phyloP scores from a whole-genome alignment of 2,888 invertebrate genomes.

The Tetrapedia diversipes region DNA sequence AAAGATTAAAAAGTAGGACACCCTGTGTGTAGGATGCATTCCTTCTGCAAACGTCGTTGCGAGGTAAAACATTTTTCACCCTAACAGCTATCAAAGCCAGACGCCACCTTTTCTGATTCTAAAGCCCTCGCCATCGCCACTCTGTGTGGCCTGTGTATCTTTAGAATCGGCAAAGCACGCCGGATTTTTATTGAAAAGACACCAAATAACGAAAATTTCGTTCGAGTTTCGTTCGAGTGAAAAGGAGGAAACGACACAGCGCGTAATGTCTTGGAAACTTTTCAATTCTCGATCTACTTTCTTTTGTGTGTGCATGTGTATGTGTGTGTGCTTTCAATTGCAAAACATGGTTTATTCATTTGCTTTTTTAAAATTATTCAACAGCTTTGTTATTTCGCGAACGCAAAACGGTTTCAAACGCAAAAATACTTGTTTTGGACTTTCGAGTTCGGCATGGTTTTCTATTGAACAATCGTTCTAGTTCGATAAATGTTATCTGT shows the following conservation, averaged over 20 bases:
- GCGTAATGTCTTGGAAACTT: background rate
- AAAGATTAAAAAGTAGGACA: background rate
- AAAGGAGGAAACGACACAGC: slow-evolving; percentile 10
- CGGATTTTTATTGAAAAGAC: slow-evolving; percentile 37
- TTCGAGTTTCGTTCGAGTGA: slow-evolving; percentile 27
- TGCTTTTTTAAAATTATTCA: too few relatives aligned
- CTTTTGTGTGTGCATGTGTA: too few relatives aligned
- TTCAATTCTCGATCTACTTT: background rate
- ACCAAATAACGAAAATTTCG: slow-evolving; percentile 55
- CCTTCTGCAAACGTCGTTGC: slow-evolving; percentile 14
- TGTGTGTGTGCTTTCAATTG: too few relatives aligned
- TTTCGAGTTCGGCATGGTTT: too few relatives aligned
- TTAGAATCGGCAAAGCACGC: slow-evolving; percentile 42
- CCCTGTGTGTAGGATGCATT: background rate
- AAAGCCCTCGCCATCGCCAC: slow-evolving; percentile 22
- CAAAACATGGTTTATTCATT: too few relatives aligned
- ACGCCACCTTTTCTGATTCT: slow-evolving; percentile 32
- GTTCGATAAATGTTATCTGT: too few relatives aligned
- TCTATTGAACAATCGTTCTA: too few relatives aligned
- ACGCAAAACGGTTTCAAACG: too few relatives aligned
- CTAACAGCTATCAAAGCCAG: slow-evolving; percentile 50
- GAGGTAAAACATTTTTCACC: slow-evolving; percentile 50
- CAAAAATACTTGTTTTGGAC: too few relatives aligned
- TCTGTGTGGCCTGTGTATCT: slow-evolving; percentile 35
- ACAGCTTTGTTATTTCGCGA: too few relatives aligned